phyloP scores from a whole-genome alignment of 1,140 invertebrate genomes.

The Drosophila kepulauana region DNA sequence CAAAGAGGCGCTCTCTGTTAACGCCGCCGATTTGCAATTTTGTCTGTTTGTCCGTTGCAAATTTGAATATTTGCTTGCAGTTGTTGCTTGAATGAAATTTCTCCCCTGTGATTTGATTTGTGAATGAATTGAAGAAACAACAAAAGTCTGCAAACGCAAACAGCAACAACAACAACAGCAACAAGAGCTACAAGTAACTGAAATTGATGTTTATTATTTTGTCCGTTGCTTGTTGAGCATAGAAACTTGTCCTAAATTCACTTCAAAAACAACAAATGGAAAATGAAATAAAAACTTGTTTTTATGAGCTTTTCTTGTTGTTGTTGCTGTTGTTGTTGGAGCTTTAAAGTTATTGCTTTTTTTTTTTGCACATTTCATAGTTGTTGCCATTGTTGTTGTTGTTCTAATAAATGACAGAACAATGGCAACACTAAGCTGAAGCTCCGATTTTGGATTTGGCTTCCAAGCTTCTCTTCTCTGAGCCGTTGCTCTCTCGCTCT shows the following conservation, averaged over 20 bases:
- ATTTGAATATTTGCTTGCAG: conserved; percentile 32
- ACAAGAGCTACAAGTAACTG: neutral
- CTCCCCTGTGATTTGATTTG: conserved; percentile 38
- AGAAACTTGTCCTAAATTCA: conserved; percentile 55
- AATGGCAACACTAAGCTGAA: conserved; percentile 28
- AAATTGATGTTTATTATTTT: conserved; percentile 24
- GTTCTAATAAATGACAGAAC: conserved; percentile 47
- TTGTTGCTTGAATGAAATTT: conserved; percentile 47
- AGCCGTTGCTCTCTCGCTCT: conserved; percentile 8
- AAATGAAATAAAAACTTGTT: conserved; percentile 43
- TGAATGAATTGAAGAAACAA: conserved; percentile 36
- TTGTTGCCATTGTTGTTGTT: conserved; percentile 25
- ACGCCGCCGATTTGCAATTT: conserved; percentile 37
- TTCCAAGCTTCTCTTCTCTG: conserved; percentile 3
- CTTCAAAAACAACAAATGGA: conserved; percentile 18
- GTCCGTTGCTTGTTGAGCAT: conserved; percentile 10
- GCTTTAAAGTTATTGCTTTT: conserved; percentile 25
- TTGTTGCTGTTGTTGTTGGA: conserved; percentile 16
- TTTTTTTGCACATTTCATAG: conserved; percentile 21
- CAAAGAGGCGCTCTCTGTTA: conserved; percentile 31
- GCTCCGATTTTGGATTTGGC: conserved; percentile 1
- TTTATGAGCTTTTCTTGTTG: conserved; percentile 39
- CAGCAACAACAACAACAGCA: neutral
- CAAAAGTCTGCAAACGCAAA: neutral
- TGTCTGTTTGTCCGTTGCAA: conserved; percentile 18